Evolutionary conservation across 2,888 invertebrate genomes (phyloP), one percentile per base, ranked within the genome.

Genomic region (Ectemnius lituratus): DNA sequence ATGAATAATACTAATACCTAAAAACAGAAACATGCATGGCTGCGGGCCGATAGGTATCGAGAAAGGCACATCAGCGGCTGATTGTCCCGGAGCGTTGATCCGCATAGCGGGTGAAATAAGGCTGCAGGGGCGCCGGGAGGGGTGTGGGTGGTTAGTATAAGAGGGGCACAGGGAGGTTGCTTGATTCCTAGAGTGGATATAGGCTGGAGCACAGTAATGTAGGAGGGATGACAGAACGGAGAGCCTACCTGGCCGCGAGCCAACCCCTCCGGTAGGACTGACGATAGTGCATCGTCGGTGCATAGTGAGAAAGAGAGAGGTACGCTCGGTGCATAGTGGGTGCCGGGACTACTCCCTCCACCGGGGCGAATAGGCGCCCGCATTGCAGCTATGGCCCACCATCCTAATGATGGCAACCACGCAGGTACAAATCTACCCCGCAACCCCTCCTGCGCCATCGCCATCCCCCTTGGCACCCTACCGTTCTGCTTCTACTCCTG

Each of bases 301-400:
- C 78, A 71, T 58, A 70, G 73, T 72, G 73, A 5, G n/a, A 52
- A 16, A 16, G 52, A 16, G 16, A 16, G 16, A 16, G 14, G 52
- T 4, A 16, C n/a, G 2, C 16, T n/a, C n/a, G 67, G 78, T 76
- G 72, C 64, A 77, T 72, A 73, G 78, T 67, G 79, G 79, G 76
- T 78, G 81, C 75, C 62, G 14, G 56, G 63, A 68, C 67, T 72
- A 72, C 76, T 37, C 62, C 82, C 81, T 66, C 81, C 80, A 76
- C 70, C 81, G 70, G 79, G 82, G 84, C 83, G 86, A 85, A 88
- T 87, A 83, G 87, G 82, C 84, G 83, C 87, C 89, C 89, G 89
- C 90, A 90, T 88, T 90, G 90, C 90, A 90, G 89, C 87, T 88
- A 87, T 85, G 87, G 88, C 86, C 88, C 87, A 88, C 86, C 89